These are phyloP conservation scores for Syritta pipiens DNA, from an alignment of 2,888 invertebrate genomes.

Conservation along the genomic window DNA sequence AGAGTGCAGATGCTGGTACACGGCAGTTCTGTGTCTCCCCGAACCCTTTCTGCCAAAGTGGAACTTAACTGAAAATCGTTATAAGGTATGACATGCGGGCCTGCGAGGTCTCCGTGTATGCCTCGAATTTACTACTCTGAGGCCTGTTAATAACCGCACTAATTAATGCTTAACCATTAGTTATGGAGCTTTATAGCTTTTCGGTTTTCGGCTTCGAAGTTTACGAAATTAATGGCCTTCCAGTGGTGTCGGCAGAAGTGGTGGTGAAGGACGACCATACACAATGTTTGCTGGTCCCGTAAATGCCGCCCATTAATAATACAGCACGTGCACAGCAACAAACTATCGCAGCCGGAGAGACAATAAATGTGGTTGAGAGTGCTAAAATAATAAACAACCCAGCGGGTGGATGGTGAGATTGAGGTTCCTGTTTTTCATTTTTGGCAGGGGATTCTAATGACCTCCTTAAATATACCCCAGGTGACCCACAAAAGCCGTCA, in stretches of 20 bases:
- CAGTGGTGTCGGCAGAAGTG: conserved; percentile 24
- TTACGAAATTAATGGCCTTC: conserved; percentile 63
- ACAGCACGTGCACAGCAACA: conserved; percentile 25
- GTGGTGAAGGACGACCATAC: not conserved
- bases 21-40: conserved; percentile 9
- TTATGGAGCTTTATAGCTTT: conserved; percentile 67
- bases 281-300: conserved; percentile 30
- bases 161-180: conserved; percentile 69
- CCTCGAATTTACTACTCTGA: conserved; percentile 66
- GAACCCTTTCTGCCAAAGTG: not conserved
- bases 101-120: conserved; percentile 9
- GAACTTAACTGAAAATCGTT: conserved; percentile 5
- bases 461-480: not conserved
- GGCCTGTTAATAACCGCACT: conserved; percentile 69
- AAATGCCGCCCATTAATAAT: not conserved
- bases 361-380: conserved; percentile 45
- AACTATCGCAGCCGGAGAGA: conserved; percentile 27
- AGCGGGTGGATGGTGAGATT: not conserved
- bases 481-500: too few species aligned
- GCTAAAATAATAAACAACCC: conserved; percentile 48
- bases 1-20: conserved; percentile 38
- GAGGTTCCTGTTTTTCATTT: not conserved
- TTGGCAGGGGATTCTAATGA: not conserved
- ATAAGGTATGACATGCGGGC: not conserved
- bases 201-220: conserved; percentile 66